A percentile compares a stretch with the other conserved stretches of the same genome.
Conservation (phyloP, 2,888 invertebrate species). For the Drosophila austrosaltans region DNA sequence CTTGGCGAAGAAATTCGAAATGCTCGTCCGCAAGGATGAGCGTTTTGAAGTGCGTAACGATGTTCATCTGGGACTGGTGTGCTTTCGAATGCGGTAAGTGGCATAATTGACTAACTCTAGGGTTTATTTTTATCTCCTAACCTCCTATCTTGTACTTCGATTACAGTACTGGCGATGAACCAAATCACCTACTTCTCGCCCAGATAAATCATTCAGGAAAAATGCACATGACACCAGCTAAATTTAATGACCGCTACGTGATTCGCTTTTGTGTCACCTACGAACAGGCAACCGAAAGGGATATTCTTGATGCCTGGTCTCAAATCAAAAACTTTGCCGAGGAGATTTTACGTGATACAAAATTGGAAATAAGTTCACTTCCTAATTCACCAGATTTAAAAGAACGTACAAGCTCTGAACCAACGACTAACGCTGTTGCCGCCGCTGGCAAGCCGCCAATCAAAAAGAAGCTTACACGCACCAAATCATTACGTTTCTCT, state of each 20-base stretch:
- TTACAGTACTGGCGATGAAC: slow-evolving; percentile 86
- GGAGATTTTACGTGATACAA: slow-evolving; percentile 84
- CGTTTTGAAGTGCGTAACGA: slow-evolving; percentile 91
- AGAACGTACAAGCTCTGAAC: slow-evolving; percentile 73
- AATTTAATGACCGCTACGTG: slow-evolving; percentile 89
- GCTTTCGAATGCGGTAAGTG: slow-evolving; percentile 87
- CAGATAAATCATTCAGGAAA: slow-evolving; percentile 92
- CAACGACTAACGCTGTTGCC: slow-evolving; percentile 41
- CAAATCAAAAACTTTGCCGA: slow-evolving; percentile 86
- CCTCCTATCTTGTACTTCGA: neutral
- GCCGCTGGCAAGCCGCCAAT: slow-evolving; percentile 78
- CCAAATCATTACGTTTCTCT: slow-evolving; percentile 83
- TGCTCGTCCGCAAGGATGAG: slow-evolving; percentile 87
- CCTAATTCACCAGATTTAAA: slow-evolving; percentile 76
- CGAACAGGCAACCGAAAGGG: slow-evolving; percentile 89
- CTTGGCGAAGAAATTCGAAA: slow-evolving; percentile 90
- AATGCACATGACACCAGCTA: slow-evolving; percentile 93
- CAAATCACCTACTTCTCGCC: slow-evolving; percentile 90
- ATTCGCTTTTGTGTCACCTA: slow-evolving; percentile 92
- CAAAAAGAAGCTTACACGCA: slow-evolving; percentile 83
- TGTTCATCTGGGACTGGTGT: slow-evolving; percentile 90
- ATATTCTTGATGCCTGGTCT: slow-evolving; percentile 88
- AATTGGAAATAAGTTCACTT: slow-evolving; percentile 69
- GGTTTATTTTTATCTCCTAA: neutral
- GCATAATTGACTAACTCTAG: neutral